These are phyloP conservation scores for Cataglyphis livida DNA, from an alignment of 2,888 invertebrate species.

Conservation along the genomic window DNA sequence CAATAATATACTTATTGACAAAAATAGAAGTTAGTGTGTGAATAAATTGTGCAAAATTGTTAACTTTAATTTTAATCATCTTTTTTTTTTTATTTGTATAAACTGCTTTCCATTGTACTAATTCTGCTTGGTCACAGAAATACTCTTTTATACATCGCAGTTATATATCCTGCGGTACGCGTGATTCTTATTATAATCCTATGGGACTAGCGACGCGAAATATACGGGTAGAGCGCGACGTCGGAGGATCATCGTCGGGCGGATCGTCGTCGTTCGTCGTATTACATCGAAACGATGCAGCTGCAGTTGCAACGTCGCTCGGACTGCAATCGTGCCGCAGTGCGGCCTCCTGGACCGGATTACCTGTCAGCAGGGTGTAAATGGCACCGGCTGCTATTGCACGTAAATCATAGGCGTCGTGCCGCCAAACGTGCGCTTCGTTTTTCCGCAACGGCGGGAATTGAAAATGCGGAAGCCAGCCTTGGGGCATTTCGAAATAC, in stretches of 20 bases:
- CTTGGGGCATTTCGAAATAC: conserved; percentile 4
- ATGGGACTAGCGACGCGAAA: background rate
- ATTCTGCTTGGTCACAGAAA: background rate
- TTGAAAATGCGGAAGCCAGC: background rate
- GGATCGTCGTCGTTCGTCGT: conserved; percentile 33
- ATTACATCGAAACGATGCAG: conserved; percentile 61
- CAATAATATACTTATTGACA: background rate
- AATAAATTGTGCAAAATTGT: background rate
- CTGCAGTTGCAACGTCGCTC: conserved; percentile 54
- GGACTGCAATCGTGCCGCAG: conserved; percentile 61
- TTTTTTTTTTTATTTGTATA: background rate
- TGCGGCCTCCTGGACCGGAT: conserved; percentile 68
- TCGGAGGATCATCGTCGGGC: background rate
- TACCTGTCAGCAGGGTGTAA: conserved; percentile 78
- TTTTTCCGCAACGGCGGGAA: conserved; percentile 36
- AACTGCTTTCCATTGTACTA: background rate
- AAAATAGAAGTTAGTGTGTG: background rate
- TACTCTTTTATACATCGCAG: background rate
- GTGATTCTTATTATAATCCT: background rate
- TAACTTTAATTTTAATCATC: background rate
- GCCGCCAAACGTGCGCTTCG: conserved; percentile 47
- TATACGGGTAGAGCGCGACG: conserved; percentile 3
- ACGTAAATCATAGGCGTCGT: conserved; percentile 76
- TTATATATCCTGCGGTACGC: background rate
- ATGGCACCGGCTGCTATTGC: conserved; percentile 76